Evolutionary conservation across 2,888 invertebrate genomes (phyloP).

Genomic region (Apodemia zela): DNA sequence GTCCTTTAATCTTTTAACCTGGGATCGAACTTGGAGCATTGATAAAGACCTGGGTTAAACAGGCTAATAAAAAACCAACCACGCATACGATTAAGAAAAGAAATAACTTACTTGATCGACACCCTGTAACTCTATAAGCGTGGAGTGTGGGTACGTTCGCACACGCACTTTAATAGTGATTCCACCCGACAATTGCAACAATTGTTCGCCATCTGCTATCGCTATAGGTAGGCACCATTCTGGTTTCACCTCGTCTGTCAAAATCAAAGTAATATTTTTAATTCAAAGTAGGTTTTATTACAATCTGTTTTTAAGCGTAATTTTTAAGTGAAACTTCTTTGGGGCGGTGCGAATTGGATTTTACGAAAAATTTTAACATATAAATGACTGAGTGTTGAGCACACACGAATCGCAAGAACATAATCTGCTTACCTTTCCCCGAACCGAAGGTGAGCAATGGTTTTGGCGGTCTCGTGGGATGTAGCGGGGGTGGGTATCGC

Average conservation of each 20-base stretch:
- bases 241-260: conserved; percentile 35
- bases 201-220: conserved; percentile 55
- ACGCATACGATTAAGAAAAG: too few species aligned
- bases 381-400: too few species aligned
- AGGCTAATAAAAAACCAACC: too few species aligned
- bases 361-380: too few species aligned
- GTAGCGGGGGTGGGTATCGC: conserved; percentile 75
- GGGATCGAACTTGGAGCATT: too few species aligned
- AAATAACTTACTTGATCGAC: conserved; percentile 48
- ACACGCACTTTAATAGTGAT: conserved; percentile 57
- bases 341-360: too few species aligned
- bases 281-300: too few species aligned
- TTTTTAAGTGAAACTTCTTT: too few species aligned
- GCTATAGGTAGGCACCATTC: conserved; percentile 55
- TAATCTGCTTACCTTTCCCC: conserved; percentile 34
- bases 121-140: conserved; percentile 53
- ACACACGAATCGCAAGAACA: too few species aligned
- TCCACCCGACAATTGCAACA: conserved; percentile 47
- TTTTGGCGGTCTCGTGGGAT: conserved; percentile 27
- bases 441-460: conserved; percentile 48
- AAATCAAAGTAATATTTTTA: neutral
- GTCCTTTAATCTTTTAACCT: too few species aligned
- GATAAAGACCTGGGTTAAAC: too few species aligned
- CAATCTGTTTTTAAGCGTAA: too few species aligned
- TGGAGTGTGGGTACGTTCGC: conserved; percentile 54